These are phyloP conservation scores for Hydra vulgaris DNA, from an alignment of 30 jellyfish, hydroid and myxozoan genomes.

Conservation along the genomic window DNA sequence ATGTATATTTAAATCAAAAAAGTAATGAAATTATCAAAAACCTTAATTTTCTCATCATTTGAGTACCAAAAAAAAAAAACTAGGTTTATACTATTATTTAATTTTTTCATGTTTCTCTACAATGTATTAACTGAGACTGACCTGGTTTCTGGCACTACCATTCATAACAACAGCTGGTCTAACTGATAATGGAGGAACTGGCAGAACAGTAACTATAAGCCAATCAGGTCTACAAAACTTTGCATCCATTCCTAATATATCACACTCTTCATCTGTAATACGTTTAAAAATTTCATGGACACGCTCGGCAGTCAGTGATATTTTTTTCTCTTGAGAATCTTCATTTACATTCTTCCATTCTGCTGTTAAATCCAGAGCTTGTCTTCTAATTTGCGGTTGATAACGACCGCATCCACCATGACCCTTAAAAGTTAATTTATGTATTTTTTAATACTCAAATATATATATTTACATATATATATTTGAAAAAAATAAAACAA, in stretches of 20 bases:
- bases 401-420: conserved; percentile 99
- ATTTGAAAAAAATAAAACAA: too few relatives aligned
- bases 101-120: too few relatives aligned
- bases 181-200: conserved; percentile 99
- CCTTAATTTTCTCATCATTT: too few relatives aligned
- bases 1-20: too few relatives aligned
- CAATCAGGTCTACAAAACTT: conserved; percentile 88
- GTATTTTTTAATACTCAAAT: neutral
- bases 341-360: conserved; percentile 84
- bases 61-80: too few relatives aligned
- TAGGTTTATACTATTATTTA: too few relatives aligned
- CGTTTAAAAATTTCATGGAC: conserved; percentile 87
- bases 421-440: conserved; percentile 26
- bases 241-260: conserved; percentile 75
- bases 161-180: conserved; percentile 99
- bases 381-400: conserved; percentile 84
- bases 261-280: conserved; percentile 93
- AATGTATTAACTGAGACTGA: neutral
- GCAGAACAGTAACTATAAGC: conserved; percentile 85
- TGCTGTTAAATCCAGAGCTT: conserved; percentile 81
- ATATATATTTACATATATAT: too few relatives aligned
- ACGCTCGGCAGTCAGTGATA: conserved; percentile 84
- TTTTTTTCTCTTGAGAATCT: conserved; percentile 83
- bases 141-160: conserved; percentile 96
- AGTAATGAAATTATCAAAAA: too few relatives aligned